A percentile compares a stretch with the other conserved stretches of the same genome.
Conservation (phyloP, 2,797 vertebrate genomes). For the Lagorchestes hirsutus region DNA sequence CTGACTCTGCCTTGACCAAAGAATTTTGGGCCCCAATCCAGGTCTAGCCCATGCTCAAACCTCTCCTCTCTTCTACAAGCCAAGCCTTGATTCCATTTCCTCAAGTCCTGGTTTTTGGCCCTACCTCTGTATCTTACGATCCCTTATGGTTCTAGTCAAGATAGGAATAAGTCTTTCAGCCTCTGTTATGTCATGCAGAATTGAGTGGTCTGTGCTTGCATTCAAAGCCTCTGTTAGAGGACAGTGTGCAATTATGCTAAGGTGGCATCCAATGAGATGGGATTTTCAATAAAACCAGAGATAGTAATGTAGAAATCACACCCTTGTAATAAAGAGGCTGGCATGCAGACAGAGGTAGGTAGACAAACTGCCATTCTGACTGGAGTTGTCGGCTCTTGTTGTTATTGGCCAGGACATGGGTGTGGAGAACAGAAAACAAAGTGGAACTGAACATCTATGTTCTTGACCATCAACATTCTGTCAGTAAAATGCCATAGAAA, state of each 20-base stretch:
- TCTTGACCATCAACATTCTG: background rate
- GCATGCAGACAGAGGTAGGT: background rate
- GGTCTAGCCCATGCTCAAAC: background rate
- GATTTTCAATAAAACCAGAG: constrained; percentile 53
- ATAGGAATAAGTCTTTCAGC: background rate
- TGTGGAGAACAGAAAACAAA: background rate
- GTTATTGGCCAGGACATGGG: background rate
- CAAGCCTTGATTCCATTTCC: background rate
- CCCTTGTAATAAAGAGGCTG: background rate
- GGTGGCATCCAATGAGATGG: constrained; percentile 12
- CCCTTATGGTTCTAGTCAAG: background rate
- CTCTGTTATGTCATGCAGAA: background rate
- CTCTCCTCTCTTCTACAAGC: background rate
- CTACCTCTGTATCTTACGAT: background rate
- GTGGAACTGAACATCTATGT: constrained; percentile 1
- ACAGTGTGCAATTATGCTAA: background rate
- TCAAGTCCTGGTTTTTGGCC: background rate
- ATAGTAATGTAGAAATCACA: constrained; percentile 17
- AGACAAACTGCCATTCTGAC: background rate
- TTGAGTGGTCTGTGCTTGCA: background rate
- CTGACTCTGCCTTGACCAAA: background rate
- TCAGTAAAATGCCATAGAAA: background rate
- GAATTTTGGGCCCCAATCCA: background rate
- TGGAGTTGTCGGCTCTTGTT: constrained; percentile 49
- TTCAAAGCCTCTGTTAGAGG: background rate